Base-by-base conservation (phyloP, 2,888 invertebrate genomes). In the Lobophora halterata region DNA sequence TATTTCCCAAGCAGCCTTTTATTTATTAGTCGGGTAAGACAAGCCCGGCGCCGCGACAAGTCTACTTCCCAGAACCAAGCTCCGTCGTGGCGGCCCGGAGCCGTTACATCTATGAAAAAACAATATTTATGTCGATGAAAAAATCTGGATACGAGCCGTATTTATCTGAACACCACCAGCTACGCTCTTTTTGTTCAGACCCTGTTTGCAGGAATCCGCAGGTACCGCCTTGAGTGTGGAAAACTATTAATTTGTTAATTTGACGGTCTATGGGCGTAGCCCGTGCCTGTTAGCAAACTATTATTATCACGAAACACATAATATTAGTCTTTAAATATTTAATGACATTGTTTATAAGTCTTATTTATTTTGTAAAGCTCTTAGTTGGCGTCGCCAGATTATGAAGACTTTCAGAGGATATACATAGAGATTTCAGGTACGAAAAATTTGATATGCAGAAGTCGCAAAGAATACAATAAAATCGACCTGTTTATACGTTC, bases 1-100 rank as follows among this genome's bases (percentile, higher is more conserved):
- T 87, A 87, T 86, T 83, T 83, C 78, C 83, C 81, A 73, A 78
- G 77, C 75, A 83, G 78, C 71, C 79, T 82, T 82, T 86, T 86
- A 86, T 86, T 85, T 86, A 87, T 85, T 80, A 76, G 78, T 69
- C 60, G 71, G 66, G 65, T 36, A 70, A 65, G 64, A 66, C 65
- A 52, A 55, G 61, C 48, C 65, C 71, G 83, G 85, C 86, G 86
- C 87, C 87, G 82, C 75, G 79, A 79, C 85, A 82, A 62, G 74
- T 68, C 71, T 61, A 65, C 78, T 86, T 86, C 86, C 68, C 73
- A 79, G 86, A 85, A 85, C 55, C 58, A 75, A 73, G 59, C 69
- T 53, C 68, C 71, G 72, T 72, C 73, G 78, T 67, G 82, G 73
- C 83, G 77, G 76, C 73, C 64, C 72, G 61, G 71, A 79, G 81